phyloP scores from a whole-genome alignment of 2,797 vertebrate species.

The Darevskia mixta region DNA sequence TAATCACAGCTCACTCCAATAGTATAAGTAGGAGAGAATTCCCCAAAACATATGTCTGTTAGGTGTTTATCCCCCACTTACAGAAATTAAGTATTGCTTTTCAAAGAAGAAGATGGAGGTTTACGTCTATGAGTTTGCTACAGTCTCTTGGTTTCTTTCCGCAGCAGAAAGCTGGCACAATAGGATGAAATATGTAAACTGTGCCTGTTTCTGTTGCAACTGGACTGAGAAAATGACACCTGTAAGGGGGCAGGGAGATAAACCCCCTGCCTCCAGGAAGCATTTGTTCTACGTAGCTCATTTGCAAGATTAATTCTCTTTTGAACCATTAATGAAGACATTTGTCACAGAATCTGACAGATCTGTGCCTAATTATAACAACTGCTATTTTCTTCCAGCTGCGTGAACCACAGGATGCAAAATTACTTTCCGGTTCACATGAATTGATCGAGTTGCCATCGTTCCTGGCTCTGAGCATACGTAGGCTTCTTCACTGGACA shows the following conservation, averaged over 20 bases:
- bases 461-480: not conserved
- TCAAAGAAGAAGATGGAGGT: not conserved
- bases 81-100: not conserved
- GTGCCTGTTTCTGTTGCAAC: conserved; percentile 49
- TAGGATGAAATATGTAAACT: too few relatives aligned
- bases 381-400: conserved; percentile 49
- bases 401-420: conserved; percentile 15
- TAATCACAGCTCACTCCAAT: too few relatives aligned
- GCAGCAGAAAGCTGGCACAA: not conserved
- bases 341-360: conserved; percentile 30
- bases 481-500: not conserved
- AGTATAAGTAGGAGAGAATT: not conserved
- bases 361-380: conserved; percentile 29
- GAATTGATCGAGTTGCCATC: conserved; percentile 28
- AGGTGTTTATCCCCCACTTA: too few relatives aligned
- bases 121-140: conserved; percentile 52
- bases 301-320: conserved; percentile 60
- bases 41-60: not conserved
- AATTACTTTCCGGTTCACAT: conserved; percentile 29
- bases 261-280: conserved; percentile 43
- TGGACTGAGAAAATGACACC: conserved; percentile 33
- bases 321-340: conserved; percentile 46
- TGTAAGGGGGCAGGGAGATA: conserved; percentile 52
- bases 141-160: conserved; percentile 37
- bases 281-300: conserved; percentile 49